Base-by-base conservation (phyloP, 2,113 vertebrate species). In the Sorex araneus region DNA sequence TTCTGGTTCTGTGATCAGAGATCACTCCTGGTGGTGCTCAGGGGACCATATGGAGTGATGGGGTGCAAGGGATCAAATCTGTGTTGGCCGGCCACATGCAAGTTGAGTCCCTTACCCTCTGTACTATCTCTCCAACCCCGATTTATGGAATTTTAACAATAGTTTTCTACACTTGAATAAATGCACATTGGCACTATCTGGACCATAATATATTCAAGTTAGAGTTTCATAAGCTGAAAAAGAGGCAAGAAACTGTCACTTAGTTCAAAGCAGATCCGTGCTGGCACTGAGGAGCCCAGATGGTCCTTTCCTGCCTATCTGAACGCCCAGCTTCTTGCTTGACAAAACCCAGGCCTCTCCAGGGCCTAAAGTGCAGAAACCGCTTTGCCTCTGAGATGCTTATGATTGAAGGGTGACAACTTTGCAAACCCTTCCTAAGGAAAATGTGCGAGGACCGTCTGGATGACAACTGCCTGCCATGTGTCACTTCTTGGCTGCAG, bases 361-460 rank as follows among this genome's bases (percentile, higher is more conserved):
- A 16, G 79, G 60, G 28, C 34, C 78, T 78, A 84, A 34, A 64
- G 8, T 27, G 45, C 74, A 34, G 60, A 40, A n/a, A 74, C 54
- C 43, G 0, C 63, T 12, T 15, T 2, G 12, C 28, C 34, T 76
- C 73, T n/a, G 34, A 25, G 43, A 50, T 0, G 1, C 47, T 88
- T 85, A 70, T 57, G 47, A 91, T n/a, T 19, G 60, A 69, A 84
- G 74, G 64, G 47, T 84, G 63, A 78, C 6, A 47, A 1, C 63
- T 93, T 91, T 76, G 77, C 23, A 91, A 90, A 40, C 40, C 18
- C 54, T n/a, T 90, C 75, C 40, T 28, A 60, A 77, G 82, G 74
- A 40, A 34, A 54, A 43, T 1, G 10, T 18, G 32, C 36, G 36
- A 79, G 34, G 12, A 21, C 25, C 6, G 3, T 30, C 73, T 92